Conservation (phyloP, 2,797 vertebrate species). For the Alauda arvensis region DNA sequence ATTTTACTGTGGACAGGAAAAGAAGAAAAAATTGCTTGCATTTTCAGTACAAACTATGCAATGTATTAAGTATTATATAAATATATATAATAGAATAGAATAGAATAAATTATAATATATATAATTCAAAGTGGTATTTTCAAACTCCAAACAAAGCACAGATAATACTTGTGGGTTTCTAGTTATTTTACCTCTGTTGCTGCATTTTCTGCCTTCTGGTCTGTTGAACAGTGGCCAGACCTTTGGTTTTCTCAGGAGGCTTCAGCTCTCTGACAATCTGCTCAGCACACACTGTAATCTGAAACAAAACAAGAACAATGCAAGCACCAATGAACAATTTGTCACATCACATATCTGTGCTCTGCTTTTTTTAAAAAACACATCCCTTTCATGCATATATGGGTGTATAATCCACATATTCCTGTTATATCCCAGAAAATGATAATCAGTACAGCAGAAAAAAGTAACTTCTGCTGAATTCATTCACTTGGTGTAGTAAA, state of each 20-base stretch:
- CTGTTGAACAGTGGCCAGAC: constrained; percentile 81
- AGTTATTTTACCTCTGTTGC: constrained; percentile 68
- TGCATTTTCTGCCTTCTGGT: constrained; percentile 83
- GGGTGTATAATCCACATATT: neutral
- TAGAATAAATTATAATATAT: no score
- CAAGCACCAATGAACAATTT: neutral
- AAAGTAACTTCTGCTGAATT: neutral
- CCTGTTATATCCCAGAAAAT: neutral
- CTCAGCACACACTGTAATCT: constrained; percentile 86
- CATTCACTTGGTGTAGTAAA: neutral
- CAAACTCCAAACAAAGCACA: neutral
- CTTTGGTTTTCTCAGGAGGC: constrained; percentile 76
- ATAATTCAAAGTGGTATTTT: neutral
- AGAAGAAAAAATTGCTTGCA: neutral
- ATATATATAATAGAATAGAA: no score
- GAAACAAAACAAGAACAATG: neutral
- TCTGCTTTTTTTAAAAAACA: neutral
- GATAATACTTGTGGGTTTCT: neutral
- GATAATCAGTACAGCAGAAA: neutral
- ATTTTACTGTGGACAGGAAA: neutral
- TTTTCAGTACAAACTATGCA: neutral
- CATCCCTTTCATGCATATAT: neutral
- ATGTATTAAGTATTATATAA: neutral
- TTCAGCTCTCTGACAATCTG: constrained; percentile 85
- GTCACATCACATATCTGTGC: neutral